These are phyloP conservation scores for Dascillus cervinus DNA, from an alignment of 2,888 invertebrate genomes.

Conservation along the genomic window DNA sequence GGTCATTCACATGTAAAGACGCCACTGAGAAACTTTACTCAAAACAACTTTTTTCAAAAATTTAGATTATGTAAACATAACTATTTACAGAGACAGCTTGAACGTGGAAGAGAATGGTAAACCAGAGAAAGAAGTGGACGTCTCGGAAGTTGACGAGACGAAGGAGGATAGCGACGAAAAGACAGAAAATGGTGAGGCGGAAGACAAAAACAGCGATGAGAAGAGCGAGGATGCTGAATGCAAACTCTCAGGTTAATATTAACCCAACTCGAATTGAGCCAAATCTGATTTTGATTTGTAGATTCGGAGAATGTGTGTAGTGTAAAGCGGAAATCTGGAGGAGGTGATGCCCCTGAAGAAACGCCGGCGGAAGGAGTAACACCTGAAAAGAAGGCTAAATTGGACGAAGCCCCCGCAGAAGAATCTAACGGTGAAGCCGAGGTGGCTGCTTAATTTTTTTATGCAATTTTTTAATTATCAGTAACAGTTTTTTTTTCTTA, in stretches of 20 bases:
- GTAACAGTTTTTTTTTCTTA: too few relatives aligned
- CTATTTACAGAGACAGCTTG: too few relatives aligned
- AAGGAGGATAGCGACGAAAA: too few relatives aligned
- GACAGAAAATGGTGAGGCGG: conserved; percentile 25
- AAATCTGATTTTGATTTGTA: conserved; percentile 3
- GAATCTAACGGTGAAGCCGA: conserved; percentile 47
- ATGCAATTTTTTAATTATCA: conserved; percentile 9
- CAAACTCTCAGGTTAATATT: conserved; percentile 31
- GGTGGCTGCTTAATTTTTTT: conserved; percentile 48
- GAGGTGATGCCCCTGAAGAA: conserved; percentile 44
- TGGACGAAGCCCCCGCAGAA: conserved; percentile 55
- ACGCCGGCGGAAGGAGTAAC: conserved; percentile 50
- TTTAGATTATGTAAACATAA: too few relatives aligned
- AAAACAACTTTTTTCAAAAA: too few relatives aligned
- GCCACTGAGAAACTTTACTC: too few relatives aligned
- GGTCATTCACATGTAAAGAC: too few relatives aligned
- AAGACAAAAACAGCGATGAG: conserved; percentile 41
- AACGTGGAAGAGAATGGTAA: too few relatives aligned
- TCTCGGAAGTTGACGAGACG: conserved; percentile 22
- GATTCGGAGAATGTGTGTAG: conserved; percentile 8
- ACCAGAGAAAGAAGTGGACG: too few relatives aligned
- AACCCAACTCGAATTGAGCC: too few relatives aligned
- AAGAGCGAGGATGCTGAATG: conserved; percentile 30
- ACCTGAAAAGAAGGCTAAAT: conserved; percentile 67
- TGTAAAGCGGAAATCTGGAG: conserved; percentile 64